Percentiles rank a stretch among this genome's conserved stretches.
Evolutionary conservation across 2,797 vertebrate species (phyloP).

Genomic region (Oryzias sinensis): DNA sequence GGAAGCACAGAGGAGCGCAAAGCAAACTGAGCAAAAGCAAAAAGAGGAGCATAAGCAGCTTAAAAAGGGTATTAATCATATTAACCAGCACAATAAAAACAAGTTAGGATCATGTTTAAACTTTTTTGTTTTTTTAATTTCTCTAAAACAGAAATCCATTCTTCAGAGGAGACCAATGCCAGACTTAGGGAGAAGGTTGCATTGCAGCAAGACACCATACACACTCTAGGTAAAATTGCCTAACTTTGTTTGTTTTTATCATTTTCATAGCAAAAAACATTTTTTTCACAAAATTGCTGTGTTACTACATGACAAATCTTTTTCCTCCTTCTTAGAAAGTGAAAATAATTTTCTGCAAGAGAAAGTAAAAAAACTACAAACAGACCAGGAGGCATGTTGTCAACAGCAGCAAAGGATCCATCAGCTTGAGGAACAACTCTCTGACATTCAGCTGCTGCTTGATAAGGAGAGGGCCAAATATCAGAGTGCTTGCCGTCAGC

Average conservation of each 20-base stretch:
- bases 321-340: conserved; percentile 64
- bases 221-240: conserved; percentile 79
- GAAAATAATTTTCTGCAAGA: conserved; percentile 69
- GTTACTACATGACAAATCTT: background rate
- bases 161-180: conserved; percentile 58
- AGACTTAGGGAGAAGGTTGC: conserved; percentile 74
- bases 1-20: conserved; percentile 59
- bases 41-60: conserved; percentile 75
- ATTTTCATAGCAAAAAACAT: background rate
- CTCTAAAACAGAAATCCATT: conserved; percentile 53
- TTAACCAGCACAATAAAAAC: background rate
- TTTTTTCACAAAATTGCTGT: background rate
- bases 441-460: conserved; percentile 68
- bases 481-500: conserved; percentile 79
- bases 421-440: conserved; percentile 71
- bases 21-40: conserved; percentile 67
- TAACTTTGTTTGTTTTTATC: background rate
- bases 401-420: conserved; percentile 76
- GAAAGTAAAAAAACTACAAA: conserved; percentile 59
- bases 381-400: conserved; percentile 52
- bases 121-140: conserved; percentile 3
- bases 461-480: conserved; percentile 85
- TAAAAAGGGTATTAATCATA: conserved; percentile 69
- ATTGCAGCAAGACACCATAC: conserved; percentile 65
- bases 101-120: background rate